Conservation (phyloP, 2,113 vertebrate species). For the Eptatretus burgeri region DNA sequence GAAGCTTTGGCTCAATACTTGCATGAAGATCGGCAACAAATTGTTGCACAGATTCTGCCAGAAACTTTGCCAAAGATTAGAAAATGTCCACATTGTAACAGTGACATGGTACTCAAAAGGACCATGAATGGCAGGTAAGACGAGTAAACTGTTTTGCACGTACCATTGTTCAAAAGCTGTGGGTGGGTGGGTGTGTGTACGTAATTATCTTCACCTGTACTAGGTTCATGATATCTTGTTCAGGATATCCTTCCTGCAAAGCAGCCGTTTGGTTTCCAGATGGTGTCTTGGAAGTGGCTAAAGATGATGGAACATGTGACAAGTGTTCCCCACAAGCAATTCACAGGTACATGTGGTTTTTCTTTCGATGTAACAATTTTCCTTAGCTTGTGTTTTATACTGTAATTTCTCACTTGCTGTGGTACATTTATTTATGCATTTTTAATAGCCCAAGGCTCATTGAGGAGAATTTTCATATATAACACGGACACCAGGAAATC, state of each 20-base stretch:
- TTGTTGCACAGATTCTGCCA: constrained; percentile 28
- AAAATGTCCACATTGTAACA: constrained; percentile 58
- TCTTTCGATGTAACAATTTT: background rate
- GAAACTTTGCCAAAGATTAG: constrained; percentile 24
- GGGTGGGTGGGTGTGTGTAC: background rate
- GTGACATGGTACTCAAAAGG: constrained; percentile 64
- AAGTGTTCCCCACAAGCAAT: constrained; percentile 38
- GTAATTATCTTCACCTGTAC: background rate
- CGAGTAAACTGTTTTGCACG: background rate
- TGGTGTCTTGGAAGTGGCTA: constrained; percentile 44
- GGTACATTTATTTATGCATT: background rate
- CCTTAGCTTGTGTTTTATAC: background rate
- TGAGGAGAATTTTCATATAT: background rate
- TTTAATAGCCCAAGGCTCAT: background rate
- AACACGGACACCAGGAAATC: background rate
- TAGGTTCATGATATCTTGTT: constrained; percentile 59
- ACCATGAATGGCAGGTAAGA: constrained; percentile 45
- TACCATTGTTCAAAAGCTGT: background rate
- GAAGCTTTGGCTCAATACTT: constrained; percentile 59
- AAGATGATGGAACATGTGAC: constrained; percentile 33
- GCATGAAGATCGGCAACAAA: constrained; percentile 26
- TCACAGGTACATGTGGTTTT: constrained; percentile 30
- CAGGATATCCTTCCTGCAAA: constrained; percentile 44
- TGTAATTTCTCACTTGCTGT: background rate
- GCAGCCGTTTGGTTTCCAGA: constrained; percentile 57